phyloP scores from a whole-genome alignment of 2,888 invertebrate species.

The Calameuta idolon region DNA sequence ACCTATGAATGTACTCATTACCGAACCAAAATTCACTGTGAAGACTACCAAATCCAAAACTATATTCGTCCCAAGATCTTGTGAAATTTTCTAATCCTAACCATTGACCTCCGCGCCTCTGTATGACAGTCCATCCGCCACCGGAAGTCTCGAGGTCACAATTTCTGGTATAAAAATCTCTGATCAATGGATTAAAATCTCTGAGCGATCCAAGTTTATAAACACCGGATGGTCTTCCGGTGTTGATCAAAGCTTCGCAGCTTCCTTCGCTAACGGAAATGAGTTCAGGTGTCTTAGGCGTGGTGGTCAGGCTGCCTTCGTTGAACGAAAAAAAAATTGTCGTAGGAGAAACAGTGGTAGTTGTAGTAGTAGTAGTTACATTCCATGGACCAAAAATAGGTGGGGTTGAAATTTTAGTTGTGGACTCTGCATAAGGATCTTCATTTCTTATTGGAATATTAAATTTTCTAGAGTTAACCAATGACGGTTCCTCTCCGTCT shows the following conservation, averaged over 20 bases:
- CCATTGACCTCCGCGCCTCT: conserved; percentile 64
- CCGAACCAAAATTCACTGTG: conserved; percentile 73
- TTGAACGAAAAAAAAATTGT: background rate
- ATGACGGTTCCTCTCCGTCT: background rate
- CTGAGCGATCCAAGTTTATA: conserved; percentile 54
- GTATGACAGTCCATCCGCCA: conserved; percentile 72
- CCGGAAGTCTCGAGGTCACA: conserved; percentile 69
- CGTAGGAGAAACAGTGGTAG: background rate
- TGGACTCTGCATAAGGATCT: background rate
- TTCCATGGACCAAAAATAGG: background rate
- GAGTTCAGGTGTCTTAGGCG: background rate
- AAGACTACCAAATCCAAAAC: conserved; percentile 71
- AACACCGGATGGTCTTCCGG: conserved; percentile 63
- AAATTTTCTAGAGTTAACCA: background rate
- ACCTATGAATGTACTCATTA: conserved; percentile 69
- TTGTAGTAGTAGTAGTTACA: background rate
- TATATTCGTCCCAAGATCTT: conserved; percentile 71
- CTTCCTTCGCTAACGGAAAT: conserved; percentile 50
- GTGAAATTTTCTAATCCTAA: conserved; percentile 69
- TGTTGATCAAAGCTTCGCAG: conserved; percentile 64
- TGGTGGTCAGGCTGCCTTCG: conserved; percentile 12
- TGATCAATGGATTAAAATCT: conserved; percentile 43
- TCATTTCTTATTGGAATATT: background rate
- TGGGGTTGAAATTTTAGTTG: background rate
- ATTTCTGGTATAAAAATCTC: conserved; percentile 67